Evolutionary conservation across 2,797 vertebrate genomes (phyloP).

Genomic region (Pterois miles): DNA sequence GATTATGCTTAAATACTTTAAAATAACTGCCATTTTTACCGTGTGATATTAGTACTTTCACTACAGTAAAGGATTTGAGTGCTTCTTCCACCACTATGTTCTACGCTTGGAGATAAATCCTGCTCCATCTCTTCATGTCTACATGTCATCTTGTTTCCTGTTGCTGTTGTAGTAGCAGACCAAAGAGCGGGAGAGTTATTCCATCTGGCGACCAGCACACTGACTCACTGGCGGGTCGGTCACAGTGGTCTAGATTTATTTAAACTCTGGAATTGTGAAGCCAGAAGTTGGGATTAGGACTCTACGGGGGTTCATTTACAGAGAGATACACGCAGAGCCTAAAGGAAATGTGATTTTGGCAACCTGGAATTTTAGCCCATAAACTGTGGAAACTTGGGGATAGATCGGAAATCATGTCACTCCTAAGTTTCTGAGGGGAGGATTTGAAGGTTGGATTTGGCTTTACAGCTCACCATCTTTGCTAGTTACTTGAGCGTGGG

Average conservation of each 20-base stretch:
- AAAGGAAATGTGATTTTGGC: conserved; percentile 8
- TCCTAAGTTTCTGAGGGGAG: neutral
- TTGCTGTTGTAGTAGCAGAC: conserved; percentile 13
- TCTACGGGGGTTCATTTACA: conserved; percentile 29
- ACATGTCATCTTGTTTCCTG: conserved; percentile 39
- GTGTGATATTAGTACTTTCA: too few relatives aligned
- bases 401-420: conserved; percentile 7
- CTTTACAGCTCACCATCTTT: neutral
- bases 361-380: conserved; percentile 11
- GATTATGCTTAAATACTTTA: too few relatives aligned
- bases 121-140: conserved; percentile 12
- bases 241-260: conserved; percentile 37
- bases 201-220: conserved; percentile 49
- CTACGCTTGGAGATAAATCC: neutral
- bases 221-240: conserved; percentile 20
- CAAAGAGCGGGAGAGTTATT: conserved; percentile 18
- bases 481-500: neutral
- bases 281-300: conserved; percentile 21
- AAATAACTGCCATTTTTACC: too few relatives aligned
- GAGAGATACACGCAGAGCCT: neutral
- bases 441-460: conserved; percentile 7
- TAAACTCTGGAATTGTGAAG: conserved; percentile 8
- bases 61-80: too few relatives aligned
- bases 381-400: conserved; percentile 18
- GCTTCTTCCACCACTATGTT: neutral